Evolutionary conservation across 2,888 invertebrate species (phyloP), one percentile per base, ranked within the genome.

Genomic region (Tryphoninae sp.): DNA sequence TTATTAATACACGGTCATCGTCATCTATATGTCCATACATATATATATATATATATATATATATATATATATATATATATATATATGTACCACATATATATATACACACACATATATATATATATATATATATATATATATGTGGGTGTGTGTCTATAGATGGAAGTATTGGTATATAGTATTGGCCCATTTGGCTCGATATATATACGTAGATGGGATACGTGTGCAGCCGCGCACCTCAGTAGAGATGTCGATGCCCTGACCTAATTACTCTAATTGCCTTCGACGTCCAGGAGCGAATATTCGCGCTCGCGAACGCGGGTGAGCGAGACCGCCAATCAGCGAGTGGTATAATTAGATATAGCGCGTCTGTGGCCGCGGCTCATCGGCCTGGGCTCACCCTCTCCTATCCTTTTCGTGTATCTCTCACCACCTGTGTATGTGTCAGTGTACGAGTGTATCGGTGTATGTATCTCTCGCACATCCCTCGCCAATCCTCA

Each of bases 201-300:
- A 42, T 72, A 45, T 68, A 61, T 49, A 76, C 16, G 45, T 45
- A 13, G 9, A 13, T 45, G 45, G 45, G 40, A 23, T 49, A 59
- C 40, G 69, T 58, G 64, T 68, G 72, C 65, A 83, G 78, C 74
- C 75, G 67, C 81, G 40, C 79, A 82, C 81, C 81, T 82, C 82
- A 84, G 78, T 82, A 79, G 84, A 84, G 82, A 86, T 82, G 83
- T 86, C 83, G 84, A 88, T 88, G 84, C 86, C 84, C 83, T 82
- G 84, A 85, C 83, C 85, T 85, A 88, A 88, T 88, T 88, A 88
- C 87, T 84, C 83, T 86, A 87, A 87, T 88, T 87, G 86, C 83
- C 86, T 84, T 78, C 83, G 84, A 82, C 84, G 84, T 82, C 84
- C 85, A 86, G 84, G 81, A 72, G 85, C 83, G 84, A 82, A 84